Base-by-base conservation (phyloP, 2,113 vertebrate species). In the Setophaga petechia region DNA sequence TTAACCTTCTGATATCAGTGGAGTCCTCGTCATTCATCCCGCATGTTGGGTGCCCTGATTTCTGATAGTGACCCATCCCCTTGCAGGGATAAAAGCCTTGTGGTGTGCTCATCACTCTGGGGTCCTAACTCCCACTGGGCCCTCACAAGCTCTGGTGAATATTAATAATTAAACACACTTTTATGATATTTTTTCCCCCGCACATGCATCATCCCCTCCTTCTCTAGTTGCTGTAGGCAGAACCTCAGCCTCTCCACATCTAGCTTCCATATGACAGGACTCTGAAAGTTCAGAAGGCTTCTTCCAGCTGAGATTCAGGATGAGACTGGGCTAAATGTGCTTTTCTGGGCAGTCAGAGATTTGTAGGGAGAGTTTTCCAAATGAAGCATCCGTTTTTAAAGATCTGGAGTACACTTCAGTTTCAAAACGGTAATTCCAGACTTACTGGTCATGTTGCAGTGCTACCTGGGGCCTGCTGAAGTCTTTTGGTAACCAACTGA, bases 31-130 rank as follows among this genome's bases (percentile, higher is more conserved):
- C 28, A 54, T 54, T 54, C 10, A 30, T 30, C 52, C 17, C 4
- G 6, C 52, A 7, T 2, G 6, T 30, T 2, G 4, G 52, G 28
- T 7, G 17, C 28, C 27, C 52, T 30, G 52, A 30, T 30, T 18
- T 54, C 28, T 4, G 3, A 30, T 25, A 54, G 30, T 1, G 0
- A 33, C 17, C 43, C 31, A 31, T 41, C 0, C 1, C 28, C 35
- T 54, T 24, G 21, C 25, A 71, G 30, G 46, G 41, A 46, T 5
- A 41, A 63, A 54, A 89, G 27, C 35, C 20, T 86, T 52, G 11
- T 18, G 10, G 8, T 5, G 19, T 35, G 22, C 55, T 74, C n/a
- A 41, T 28, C 8, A 9, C n/a, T 61, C 49, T 61, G 72, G 49
- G 14, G 5, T 72, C 39, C 47, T 11, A 7, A 18, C 12, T 89